A percentile compares a stretch with the other conserved stretches of the same genome.
Conservation (phyloP, 2,113 vertebrate species). For the Protobothrops mucrosquamatus region DNA sequence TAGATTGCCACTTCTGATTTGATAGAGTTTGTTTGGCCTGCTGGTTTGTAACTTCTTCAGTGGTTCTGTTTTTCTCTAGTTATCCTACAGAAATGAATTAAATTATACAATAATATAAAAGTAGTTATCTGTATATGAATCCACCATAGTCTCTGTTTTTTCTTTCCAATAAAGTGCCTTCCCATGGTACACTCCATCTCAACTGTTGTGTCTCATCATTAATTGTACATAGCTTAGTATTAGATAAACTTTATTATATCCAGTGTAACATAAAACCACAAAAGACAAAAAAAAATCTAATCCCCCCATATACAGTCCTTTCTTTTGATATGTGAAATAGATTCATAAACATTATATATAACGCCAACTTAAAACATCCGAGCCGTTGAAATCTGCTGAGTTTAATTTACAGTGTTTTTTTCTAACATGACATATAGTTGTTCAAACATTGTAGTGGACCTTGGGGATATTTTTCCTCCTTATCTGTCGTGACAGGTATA, state of each 20-base stretch:
- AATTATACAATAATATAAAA: not conserved
- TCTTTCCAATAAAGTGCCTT: not conserved
- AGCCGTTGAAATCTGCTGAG: not conserved
- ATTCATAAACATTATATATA: rapidly evolving
- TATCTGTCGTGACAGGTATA: not conserved
- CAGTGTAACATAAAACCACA: not conserved
- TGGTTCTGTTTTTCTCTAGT: not conserved
- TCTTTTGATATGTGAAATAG: not conserved
- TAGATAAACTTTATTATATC: not conserved
- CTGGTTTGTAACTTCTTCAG: not conserved
- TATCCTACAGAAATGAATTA: not conserved
- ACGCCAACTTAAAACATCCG: not conserved
- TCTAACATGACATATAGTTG: not conserved
- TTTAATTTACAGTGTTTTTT: not conserved
- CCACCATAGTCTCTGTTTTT: not conserved
- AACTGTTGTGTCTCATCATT: not conserved
- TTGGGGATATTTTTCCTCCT: not conserved
- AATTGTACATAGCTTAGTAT: not conserved
- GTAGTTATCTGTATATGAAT: not conserved
- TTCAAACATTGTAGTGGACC: not conserved
- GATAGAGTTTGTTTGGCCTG: not conserved
- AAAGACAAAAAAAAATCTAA: not conserved
- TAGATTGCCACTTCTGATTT: not conserved
- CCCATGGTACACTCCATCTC: no score
- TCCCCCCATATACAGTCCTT: not conserved